Conservation (phyloP, 2,888 invertebrate species). For the Seira sanloemensis region DNA sequence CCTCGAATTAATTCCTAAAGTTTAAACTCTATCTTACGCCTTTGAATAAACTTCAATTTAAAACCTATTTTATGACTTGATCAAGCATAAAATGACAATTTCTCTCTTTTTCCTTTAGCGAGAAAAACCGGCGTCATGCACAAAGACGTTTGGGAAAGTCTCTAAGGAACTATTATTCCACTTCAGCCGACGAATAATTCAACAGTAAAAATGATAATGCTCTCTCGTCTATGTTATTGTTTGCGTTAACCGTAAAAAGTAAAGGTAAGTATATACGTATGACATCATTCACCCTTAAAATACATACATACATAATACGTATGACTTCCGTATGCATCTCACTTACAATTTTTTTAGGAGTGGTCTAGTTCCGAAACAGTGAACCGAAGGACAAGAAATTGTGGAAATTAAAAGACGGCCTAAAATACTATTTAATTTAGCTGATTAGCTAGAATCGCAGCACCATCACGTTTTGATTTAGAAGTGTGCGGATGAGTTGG, state of each 20-base stretch:
- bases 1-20: background rate
- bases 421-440: too few relatives aligned
- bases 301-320: too few relatives aligned
- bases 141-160: too few relatives aligned
- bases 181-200: background rate
- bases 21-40: background rate
- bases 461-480: too few relatives aligned
- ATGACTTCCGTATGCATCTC: too few relatives aligned
- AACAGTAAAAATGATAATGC: background rate
- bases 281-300: background rate
- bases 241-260: background rate
- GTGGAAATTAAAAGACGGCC: too few relatives aligned
- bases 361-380: too few relatives aligned
- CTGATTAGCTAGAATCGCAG: too few relatives aligned
- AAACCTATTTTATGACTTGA: slow-evolving; percentile 74
- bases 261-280: background rate
- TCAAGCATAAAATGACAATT: slow-evolving; percentile 74
- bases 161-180: background rate
- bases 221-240: background rate
- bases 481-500: too few relatives aligned
- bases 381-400: too few relatives aligned
- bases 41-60: slow-evolving; percentile 69
- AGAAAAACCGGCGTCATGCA: too few relatives aligned
- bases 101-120: slow-evolving; percentile 60
- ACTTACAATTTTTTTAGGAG: too few relatives aligned